Conservation (phyloP, 1,140 invertebrate species). For the Drosophila kepulauana region DNA sequence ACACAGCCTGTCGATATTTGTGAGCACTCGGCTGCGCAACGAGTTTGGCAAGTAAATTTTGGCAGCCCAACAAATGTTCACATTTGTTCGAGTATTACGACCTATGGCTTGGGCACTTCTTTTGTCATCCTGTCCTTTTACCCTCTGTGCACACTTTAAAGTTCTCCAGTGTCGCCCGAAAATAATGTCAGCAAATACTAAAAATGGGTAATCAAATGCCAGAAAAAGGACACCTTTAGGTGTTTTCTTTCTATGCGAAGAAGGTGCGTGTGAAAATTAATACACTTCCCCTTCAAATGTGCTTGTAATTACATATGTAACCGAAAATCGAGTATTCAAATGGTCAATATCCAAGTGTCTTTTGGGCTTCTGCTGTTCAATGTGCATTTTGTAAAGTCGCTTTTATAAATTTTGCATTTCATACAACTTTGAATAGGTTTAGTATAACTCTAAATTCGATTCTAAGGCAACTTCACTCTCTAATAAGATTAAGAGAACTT, state of each 20-base stretch:
- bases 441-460: too few species aligned
- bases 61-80: constrained; percentile 12
- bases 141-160: constrained; percentile 14
- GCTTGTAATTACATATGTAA: constrained; percentile 10
- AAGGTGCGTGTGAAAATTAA: background rate
- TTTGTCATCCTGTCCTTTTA: background rate
- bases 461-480: too few species aligned
- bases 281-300: background rate
- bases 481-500: too few species aligned
- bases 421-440: too few species aligned
- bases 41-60: constrained; percentile 27
- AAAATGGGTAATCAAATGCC: background rate
- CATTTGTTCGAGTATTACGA: constrained; percentile 21
- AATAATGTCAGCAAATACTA: constrained; percentile 13
- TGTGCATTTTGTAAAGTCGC: background rate
- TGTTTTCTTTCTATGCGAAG: background rate
- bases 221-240: constrained; percentile 1
- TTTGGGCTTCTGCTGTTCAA: background rate
- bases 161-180: constrained; percentile 3
- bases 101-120: background rate
- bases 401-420: too few species aligned
- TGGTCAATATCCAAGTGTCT: background rate
- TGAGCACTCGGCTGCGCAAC: background rate
- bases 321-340: background rate
- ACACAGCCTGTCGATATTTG: constrained; percentile 34